Evolutionary conservation across 2,888 invertebrate species (phyloP).

Genomic region (Iphiclides podalirius): DNA sequence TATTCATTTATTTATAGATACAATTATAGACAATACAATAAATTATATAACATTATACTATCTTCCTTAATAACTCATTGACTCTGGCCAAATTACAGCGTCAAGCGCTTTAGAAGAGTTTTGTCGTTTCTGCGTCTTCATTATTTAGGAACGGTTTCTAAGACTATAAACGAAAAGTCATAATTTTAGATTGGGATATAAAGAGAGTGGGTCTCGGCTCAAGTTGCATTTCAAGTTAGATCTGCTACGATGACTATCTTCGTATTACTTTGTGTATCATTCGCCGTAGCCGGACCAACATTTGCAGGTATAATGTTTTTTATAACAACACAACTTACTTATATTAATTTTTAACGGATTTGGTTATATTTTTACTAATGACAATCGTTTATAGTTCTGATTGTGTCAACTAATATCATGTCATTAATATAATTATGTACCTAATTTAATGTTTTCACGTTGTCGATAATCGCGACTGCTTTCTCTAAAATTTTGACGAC

Average conservation of each 20-base stretch:
- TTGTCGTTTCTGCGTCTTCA: background rate
- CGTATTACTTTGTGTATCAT: constrained; percentile 32
- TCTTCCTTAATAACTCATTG: constrained; percentile 8
- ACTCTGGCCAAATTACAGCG: background rate
- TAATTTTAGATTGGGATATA: constrained; percentile 57
- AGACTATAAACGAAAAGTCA: constrained; percentile 37
- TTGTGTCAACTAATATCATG: background rate
- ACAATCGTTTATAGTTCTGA: background rate
- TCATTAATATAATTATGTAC: background rate
- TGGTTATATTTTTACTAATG: too few relatives aligned
- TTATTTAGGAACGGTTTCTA: background rate
- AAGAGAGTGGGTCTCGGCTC: constrained; percentile 42
- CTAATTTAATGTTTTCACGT: background rate
- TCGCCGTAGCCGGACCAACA: constrained; percentile 27
- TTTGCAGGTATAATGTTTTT: constrained; percentile 8
- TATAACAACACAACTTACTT: too few relatives aligned
- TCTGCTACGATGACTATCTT: constrained; percentile 48
- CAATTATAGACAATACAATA: background rate
- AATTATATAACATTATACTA: background rate
- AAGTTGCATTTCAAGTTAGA: constrained; percentile 49
- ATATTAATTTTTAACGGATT: too few relatives aligned
- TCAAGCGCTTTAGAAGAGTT: background rate
- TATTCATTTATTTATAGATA: background rate
- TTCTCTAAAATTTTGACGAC: too few relatives aligned
- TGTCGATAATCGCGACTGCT: too few relatives aligned